Base-by-base conservation (phyloP, 2,113 vertebrate genomes). In the Aegithalos caudatus region DNA sequence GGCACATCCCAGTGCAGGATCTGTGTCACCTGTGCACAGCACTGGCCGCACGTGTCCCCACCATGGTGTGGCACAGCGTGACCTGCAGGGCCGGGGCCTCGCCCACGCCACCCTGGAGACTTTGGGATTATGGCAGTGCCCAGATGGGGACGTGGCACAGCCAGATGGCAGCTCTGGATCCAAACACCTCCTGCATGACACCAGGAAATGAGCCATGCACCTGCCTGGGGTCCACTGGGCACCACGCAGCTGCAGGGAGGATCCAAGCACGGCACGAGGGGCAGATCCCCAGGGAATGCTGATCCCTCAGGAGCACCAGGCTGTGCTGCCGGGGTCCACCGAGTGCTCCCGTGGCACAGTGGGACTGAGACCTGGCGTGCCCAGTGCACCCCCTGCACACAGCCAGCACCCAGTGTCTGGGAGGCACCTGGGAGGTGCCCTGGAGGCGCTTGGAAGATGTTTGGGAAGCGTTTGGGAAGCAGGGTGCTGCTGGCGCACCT, bases 301-400 rank as follows among this genome's bases (percentile, higher is more conserved):
- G 22, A 29, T 11, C 40, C 57, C 45, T 11, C 54, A 18, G 54
- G 29, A 53, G 14, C 37, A 24, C 37, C 37, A 10, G 29, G 66
- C 31, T 33, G 29, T 9, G 57, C 42, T 23, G 22, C 29, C 1
- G 2, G 60, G 7, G 4, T 37, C 38, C 9, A 18, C 29, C 2
- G 1, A n/a, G 28, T 0, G 0, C 17, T 42, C 27, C 3, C 0
- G 4, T 2, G 28, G 70, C 81, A 33, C 73, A 7, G 28, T 3
- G 12, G 22, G 9, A 37, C 74, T 6, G 27, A 71, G 44, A 29
- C 13, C 27, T 1, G 29, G 25, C 0, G 0, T 3, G 5, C 50
- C 64, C 28, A 1, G 21, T 1, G 21, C 56, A 27, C 4, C 8
- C 12, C 29, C 11, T 3, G 0, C 5, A 3, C 42, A 5, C 24